Conservation (phyloP, 1,140 invertebrate genomes). For the Aphelenchoides besseyi region DNA sequence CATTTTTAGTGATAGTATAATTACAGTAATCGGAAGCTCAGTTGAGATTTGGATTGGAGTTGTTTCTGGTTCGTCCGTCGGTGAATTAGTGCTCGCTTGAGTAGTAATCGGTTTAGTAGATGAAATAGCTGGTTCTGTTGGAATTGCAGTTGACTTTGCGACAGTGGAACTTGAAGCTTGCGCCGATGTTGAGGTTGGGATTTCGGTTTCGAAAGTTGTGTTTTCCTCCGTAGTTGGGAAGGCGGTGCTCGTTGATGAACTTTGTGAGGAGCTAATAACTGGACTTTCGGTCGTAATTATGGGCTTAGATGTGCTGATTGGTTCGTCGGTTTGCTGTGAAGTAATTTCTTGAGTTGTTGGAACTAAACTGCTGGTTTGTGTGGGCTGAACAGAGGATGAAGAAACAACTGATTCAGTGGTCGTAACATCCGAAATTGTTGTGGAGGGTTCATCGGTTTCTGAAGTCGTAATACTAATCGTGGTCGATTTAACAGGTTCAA, state of each 20-base stretch:
- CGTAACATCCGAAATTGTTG: neutral
- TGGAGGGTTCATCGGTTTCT: neutral
- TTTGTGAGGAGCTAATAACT: too few relatives aligned
- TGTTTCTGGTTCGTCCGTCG: too few relatives aligned
- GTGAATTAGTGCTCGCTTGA: too few relatives aligned
- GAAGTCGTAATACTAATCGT: neutral
- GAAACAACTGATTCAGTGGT: too few relatives aligned
- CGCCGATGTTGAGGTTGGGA: too few relatives aligned
- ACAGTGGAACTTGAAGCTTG: too few relatives aligned
- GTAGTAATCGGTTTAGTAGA: too few relatives aligned
- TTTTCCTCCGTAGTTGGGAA: neutral
- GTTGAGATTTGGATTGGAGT: too few relatives aligned
- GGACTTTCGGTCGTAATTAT: too few relatives aligned
- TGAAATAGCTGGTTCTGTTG: too few relatives aligned
- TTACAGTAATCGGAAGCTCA: neutral
- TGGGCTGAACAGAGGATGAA: neutral
- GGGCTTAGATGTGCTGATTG: neutral
- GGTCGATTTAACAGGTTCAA: neutral
- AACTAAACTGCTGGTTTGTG: neutral
- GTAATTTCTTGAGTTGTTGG: constrained; percentile 1
- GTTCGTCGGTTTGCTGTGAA: neutral
- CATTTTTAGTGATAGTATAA: too few relatives aligned
- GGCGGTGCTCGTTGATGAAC: too few relatives aligned
- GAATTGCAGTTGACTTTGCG: neutral
- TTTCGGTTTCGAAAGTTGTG: neutral